Conservation (phyloP, 2,888 invertebrate genomes). For the Imbricaverruca yamaguchii region DNA sequence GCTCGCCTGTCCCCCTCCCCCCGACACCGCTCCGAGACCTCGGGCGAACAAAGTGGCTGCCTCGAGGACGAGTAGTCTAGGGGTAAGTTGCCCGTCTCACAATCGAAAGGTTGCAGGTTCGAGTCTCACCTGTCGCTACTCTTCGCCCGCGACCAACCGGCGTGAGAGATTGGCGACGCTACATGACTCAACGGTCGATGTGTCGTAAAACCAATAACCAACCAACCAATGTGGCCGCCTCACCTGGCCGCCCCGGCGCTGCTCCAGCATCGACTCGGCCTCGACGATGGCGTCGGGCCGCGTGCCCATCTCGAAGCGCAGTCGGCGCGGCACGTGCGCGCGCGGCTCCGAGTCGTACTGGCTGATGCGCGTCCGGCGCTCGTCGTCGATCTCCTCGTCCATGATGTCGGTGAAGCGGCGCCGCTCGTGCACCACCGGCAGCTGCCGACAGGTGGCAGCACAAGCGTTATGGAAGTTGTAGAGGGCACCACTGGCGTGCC, state of each 20-base stretch:
- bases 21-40: too few species aligned
- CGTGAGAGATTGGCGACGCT: too few species aligned
- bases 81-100: too few species aligned
- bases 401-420: constrained; percentile 87
- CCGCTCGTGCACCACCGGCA: constrained; percentile 78
- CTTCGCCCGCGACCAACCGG: too few species aligned
- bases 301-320: constrained; percentile 77
- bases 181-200: too few species aligned
- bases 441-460: constrained; percentile 41
- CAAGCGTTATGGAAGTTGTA: too few species aligned
- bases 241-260: constrained; percentile 45
- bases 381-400: constrained; percentile 93
- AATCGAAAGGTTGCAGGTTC: too few species aligned
- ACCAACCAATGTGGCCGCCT: constrained; percentile 49
- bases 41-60: constrained; percentile 41
- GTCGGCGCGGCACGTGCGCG: constrained; percentile 34
- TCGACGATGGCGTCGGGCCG: constrained; percentile 77
- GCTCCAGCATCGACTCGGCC: constrained; percentile 73
- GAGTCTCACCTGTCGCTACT: too few species aligned
- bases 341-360: constrained; percentile 27
- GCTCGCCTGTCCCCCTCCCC: too few species aligned
- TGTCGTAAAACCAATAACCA: too few species aligned
- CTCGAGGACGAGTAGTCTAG: too few species aligned
- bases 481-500: too few species aligned
- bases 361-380: constrained; percentile 42